These are phyloP conservation scores for Sebastes trivittatus DNA, from an alignment of 2,797 vertebrate genomes.

Conservation along the genomic window DNA sequence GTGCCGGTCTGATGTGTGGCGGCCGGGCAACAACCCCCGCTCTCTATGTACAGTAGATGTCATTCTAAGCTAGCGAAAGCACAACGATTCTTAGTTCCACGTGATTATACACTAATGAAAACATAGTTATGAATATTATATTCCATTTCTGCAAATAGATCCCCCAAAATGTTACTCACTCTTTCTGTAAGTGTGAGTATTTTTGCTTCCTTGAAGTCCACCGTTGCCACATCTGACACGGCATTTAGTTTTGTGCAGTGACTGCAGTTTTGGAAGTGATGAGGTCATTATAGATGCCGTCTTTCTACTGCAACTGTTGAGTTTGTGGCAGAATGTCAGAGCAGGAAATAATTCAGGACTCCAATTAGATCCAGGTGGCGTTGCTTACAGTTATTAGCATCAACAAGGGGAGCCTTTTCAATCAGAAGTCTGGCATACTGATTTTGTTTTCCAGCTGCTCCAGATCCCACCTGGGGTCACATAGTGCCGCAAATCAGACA, in stretches of 20 bases:
- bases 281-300: background rate
- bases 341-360: background rate
- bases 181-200: background rate
- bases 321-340: background rate
- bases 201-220: background rate
- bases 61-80: no score
- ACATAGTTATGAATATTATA: no score
- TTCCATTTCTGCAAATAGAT: background rate
- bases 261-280: background rate
- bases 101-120: no score
- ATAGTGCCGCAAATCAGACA: background rate
- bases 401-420: background rate
- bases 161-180: background rate
- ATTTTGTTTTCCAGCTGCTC: conserved; percentile 26
- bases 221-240: background rate
- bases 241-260: background rate
- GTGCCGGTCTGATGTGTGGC: no score
- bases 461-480: background rate
- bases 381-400: background rate
- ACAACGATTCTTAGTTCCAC: no score
- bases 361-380: background rate
- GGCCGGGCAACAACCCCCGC: accelerated
- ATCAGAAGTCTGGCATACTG: conserved; percentile 3
- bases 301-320: background rate
- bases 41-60: accelerated